Evolutionary conservation across 2,113 vertebrate species (phyloP).

Genomic region (Spizaetus ornatus): DNA sequence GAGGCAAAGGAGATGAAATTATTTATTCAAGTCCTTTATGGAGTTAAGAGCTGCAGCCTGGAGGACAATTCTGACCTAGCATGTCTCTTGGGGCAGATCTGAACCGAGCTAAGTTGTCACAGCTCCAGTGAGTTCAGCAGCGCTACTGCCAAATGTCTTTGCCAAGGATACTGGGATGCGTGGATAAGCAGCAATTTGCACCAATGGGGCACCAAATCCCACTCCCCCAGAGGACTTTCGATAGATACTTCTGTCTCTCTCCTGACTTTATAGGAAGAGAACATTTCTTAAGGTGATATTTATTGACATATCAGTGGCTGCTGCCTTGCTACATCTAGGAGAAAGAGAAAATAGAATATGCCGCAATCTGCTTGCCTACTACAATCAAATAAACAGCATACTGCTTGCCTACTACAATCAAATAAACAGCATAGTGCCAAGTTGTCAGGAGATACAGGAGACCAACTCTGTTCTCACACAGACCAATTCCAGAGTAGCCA

Average conservation of each 20-base stretch:
- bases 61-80: neutral
- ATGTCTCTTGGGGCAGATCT: neutral
- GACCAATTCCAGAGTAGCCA: neutral
- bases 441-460: neutral
- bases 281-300: neutral
- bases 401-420: neutral
- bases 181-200: neutral
- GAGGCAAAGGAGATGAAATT: neutral
- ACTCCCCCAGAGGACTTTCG: neutral
- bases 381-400: neutral
- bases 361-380: neutral
- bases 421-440: neutral
- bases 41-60: neutral
- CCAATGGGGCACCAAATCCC: neutral
- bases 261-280: neutral
- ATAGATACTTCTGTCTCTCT: neutral
- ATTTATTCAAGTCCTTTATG: neutral
- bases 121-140: neutral
- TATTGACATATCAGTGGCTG: neutral
- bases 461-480: neutral
- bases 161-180: neutral
- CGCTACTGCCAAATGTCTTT: neutral
- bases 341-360: neutral
- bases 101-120: neutral
- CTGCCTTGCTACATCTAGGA: neutral